phyloP scores from a whole-genome alignment of 2,888 invertebrate species.

The Zygaena filipendulae region DNA sequence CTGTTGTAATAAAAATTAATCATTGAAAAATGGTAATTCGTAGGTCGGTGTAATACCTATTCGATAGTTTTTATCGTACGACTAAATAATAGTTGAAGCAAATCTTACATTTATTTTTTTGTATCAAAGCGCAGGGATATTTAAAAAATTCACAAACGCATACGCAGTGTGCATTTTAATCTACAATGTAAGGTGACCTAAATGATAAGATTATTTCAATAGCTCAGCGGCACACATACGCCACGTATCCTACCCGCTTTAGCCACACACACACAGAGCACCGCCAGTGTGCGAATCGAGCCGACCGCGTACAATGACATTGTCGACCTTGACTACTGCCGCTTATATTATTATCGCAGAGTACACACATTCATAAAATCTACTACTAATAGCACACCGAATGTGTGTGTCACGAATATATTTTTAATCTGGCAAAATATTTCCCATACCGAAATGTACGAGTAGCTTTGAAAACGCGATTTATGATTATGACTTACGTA shows the following conservation, averaged over 20 bases:
- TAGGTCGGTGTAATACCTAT: too few relatives aligned
- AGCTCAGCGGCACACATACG: constrained; percentile 33
- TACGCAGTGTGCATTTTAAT: constrained; percentile 24
- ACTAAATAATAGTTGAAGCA: too few relatives aligned
- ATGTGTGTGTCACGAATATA: constrained; percentile 44
- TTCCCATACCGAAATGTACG: too few relatives aligned
- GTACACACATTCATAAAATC: constrained; percentile 27
- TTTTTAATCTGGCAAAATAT: constrained; percentile 37
- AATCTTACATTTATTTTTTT: too few relatives aligned
- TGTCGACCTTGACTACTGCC: constrained; percentile 64
- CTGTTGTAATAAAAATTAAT: too few relatives aligned
- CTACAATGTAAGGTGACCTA: constrained; percentile 66
- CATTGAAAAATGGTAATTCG: too few relatives aligned
- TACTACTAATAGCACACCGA: too few relatives aligned
- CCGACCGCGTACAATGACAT: constrained; percentile 62
- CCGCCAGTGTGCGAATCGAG: constrained; percentile 40
- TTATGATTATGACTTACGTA: too few relatives aligned
- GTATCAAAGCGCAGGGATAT: too few relatives aligned
- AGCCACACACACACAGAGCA: neutral
- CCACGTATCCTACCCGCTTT: constrained; percentile 2
- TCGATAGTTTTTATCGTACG: too few relatives aligned
- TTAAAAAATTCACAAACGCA: too few relatives aligned
- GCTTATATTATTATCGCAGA: constrained; percentile 35
- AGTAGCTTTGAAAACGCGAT: too few relatives aligned
- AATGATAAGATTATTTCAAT: constrained; percentile 66